Conservation (phyloP, 2,888 invertebrate genomes). For the Drosophila emarginata region DNA sequence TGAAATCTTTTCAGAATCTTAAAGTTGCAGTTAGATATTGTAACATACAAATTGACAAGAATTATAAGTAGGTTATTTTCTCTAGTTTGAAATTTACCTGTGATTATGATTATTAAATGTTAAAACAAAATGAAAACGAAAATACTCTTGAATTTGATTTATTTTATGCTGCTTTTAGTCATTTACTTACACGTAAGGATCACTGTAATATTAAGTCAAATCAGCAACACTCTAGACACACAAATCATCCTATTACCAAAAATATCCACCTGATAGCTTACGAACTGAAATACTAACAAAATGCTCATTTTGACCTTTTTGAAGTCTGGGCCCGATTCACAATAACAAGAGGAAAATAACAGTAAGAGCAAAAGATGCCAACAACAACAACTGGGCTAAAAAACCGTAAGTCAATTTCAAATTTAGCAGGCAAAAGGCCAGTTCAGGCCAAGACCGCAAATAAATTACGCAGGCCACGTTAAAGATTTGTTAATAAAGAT, state of each 20-base stretch:
- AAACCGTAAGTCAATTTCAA: slow-evolving; percentile 53
- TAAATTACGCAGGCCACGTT: slow-evolving; percentile 69
- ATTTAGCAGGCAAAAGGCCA: slow-evolving; percentile 48
- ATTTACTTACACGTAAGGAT: too few species aligned
- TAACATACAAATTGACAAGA: too few species aligned
- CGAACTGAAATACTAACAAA: slow-evolving; percentile 28
- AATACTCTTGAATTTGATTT: too few species aligned
- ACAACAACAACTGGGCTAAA: not conserved
- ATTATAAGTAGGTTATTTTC: too few species aligned
- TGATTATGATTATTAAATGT: too few species aligned
- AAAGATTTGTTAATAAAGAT: slow-evolving; percentile 75
- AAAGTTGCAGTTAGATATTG: too few species aligned
- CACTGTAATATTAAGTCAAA: not conserved
- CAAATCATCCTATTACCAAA: not conserved
- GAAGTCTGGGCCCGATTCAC: not conserved
- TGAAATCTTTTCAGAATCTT: too few species aligned
- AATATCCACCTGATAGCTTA: slow-evolving; percentile 16
- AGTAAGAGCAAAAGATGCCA: not conserved
- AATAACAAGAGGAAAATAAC: not conserved
- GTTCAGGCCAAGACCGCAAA: slow-evolving; percentile 55
- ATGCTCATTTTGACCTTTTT: slow-evolving; percentile 2
- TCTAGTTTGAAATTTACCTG: too few species aligned
- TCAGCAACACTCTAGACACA: not conserved
- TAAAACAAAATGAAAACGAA: too few species aligned
- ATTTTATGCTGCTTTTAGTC: too few species aligned